A percentile compares a stretch with the other conserved stretches of the same genome.
Evolutionary conservation across 2,113 vertebrate species (phyloP).

Genomic region (Microtus ochrogaster): DNA sequence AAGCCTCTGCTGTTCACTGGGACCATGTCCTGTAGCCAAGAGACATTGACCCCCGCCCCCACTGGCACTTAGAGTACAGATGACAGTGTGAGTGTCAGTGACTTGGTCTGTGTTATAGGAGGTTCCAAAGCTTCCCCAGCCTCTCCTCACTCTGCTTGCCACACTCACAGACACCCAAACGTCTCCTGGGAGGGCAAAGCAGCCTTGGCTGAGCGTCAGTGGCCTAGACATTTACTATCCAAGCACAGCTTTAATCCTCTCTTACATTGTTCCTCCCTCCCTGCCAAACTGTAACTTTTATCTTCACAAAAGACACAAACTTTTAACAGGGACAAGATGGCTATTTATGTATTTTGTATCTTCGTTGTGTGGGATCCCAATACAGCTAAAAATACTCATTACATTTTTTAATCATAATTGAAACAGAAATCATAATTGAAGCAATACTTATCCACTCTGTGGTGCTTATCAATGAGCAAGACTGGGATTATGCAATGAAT

Average conservation of each 20-base stretch:
- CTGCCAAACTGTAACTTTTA: conserved; percentile 2
- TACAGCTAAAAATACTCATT: neutral
- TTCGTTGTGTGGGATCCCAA: neutral
- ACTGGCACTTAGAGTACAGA: neutral
- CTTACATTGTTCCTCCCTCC: neutral
- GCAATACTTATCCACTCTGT: neutral
- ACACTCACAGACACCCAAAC: neutral
- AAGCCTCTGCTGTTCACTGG: neutral
- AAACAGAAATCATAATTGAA: conserved; percentile 23
- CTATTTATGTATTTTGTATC: conserved; percentile 20
- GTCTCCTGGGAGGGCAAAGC: neutral
- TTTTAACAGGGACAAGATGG: neutral
- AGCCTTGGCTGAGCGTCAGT: neutral
- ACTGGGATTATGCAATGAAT: neutral
- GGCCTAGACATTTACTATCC: neutral
- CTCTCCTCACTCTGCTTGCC: neutral
- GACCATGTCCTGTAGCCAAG: neutral
- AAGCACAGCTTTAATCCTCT: neutral
- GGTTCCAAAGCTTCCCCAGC: neutral
- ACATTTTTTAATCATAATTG: neutral
- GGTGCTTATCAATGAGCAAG: neutral
- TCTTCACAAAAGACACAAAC: neutral
- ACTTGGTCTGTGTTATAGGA: neutral
- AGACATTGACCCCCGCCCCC: neutral
- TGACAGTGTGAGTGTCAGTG: neutral